phyloP scores from a whole-genome alignment of 2,113 vertebrate genomes.

The Anseranas semipalmata region DNA sequence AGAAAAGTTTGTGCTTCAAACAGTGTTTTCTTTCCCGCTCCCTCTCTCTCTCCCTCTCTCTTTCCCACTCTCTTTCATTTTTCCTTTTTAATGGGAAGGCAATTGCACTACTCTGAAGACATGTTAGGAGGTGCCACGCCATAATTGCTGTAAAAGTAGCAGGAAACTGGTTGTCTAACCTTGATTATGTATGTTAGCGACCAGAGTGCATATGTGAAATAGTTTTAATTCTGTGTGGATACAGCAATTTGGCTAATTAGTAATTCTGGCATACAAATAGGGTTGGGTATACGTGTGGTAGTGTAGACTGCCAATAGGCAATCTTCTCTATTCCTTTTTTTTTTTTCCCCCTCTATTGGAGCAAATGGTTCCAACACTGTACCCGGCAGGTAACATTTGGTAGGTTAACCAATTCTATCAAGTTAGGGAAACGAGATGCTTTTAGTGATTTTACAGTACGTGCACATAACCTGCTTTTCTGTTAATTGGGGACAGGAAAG shows the following conservation, averaged over 20 bases:
- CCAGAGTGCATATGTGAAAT: background rate
- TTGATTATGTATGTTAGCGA: background rate
- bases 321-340: background rate
- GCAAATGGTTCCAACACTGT: background rate
- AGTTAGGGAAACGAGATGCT: background rate
- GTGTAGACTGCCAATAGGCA: background rate
- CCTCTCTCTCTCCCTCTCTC: too few species aligned
- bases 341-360: background rate
- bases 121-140: background rate
- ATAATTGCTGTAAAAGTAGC: background rate
- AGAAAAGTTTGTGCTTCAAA: background rate
- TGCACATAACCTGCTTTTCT: conserved; percentile 74
- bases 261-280: background rate
- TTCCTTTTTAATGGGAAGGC: background rate
- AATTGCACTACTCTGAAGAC: background rate
- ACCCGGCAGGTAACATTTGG: background rate
- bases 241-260: background rate
- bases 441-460: conserved; percentile 41
- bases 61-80: too few species aligned
- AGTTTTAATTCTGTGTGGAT: background rate
- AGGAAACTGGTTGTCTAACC: background rate
- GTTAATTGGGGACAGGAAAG: conserved; percentile 63
- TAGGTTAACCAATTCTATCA: background rate
- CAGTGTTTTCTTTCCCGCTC: background rate
- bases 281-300: background rate